A percentile compares a stretch with the other conserved stretches of the same genome.
phyloP scores from a whole-genome alignment of 2,797 vertebrate genomes.

The Ctenochaetus hawaiiensis region DNA sequence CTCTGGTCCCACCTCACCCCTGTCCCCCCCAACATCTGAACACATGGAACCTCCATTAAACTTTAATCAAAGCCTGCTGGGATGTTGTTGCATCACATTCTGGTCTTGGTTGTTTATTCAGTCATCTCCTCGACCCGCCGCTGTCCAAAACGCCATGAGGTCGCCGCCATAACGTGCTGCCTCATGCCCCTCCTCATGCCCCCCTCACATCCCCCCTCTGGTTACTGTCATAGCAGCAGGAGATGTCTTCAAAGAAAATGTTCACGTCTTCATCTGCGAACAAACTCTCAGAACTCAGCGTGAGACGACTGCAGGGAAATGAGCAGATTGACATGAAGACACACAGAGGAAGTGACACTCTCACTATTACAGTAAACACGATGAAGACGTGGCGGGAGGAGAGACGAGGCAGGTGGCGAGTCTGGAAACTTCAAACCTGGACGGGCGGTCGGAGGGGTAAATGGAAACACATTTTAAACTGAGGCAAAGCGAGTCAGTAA shows the following conservation, averaged over 20 bases:
- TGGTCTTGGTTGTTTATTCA: conserved; percentile 24
- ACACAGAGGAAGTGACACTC: too few relatives aligned
- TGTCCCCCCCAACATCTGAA: neutral
- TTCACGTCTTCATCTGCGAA: conserved; percentile 35
- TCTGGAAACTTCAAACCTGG: neutral
- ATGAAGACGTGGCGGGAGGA: neutral
- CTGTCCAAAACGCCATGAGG: neutral
- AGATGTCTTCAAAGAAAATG: conserved; percentile 67
- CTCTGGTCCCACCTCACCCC: neutral
- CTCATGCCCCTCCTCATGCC: conserved; percentile 13
- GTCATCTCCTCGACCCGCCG: conserved; percentile 2
- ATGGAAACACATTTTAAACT: neutral
- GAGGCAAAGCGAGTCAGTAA: too few relatives aligned
- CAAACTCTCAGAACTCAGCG: conserved; percentile 54
- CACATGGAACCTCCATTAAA: conserved; percentile 19
- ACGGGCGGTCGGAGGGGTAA: conserved; percentile 21
- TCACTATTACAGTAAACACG: too few relatives aligned
- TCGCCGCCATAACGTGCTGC: neutral
- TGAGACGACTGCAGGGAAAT: neutral
- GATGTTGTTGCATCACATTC: conserved; percentile 29
- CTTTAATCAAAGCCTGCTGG: conserved; percentile 44
- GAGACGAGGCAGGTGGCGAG: conserved; percentile 4
- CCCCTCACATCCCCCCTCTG: too few relatives aligned
- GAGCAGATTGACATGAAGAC: conserved; percentile 1
- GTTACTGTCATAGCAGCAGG: conserved; percentile 54